Evolutionary conservation across 2,797 vertebrate species (phyloP), one percentile per base, ranked within the genome.

Genomic region (Decapterus maruadsi): DNA sequence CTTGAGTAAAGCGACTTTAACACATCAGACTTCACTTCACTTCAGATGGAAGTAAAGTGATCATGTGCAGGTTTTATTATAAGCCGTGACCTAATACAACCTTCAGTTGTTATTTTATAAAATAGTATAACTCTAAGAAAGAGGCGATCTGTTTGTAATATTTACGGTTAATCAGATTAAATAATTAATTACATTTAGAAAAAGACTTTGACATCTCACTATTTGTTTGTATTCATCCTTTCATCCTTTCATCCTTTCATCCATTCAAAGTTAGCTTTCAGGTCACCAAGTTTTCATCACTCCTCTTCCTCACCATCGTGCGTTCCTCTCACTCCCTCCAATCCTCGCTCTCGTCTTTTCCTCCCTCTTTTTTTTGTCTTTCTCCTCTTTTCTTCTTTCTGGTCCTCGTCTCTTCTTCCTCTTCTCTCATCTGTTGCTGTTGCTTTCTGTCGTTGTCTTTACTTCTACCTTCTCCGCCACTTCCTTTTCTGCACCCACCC

Each of bases 401-500:
- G 6, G 48, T 75, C n/a, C 2, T 66, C 48, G 51, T 62, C 58
- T 68, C 60, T 38, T 71, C 71, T 51, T 81, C 58, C 29, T 86
- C 75, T 65, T 60, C 63, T 80, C 72, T 86, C 88, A 82, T 83
- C 82, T 88, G 87, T 88, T 48, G 53, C 71, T 68, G 58, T 71
- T 89, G 75, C 81, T 85, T 80, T 88, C 73, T 84, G 81, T 83
- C 46, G 77, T 81, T 77, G 70, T 82, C 84, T 88, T 80, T 73
- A 87, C 84, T 84, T 91, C 85, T 89, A 90, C 84, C 89, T 89
- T 86, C 86, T 60, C 64, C 3, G 45, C 86, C 89, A 92, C 91
- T 92, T 93, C 90, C 90, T 90, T 83, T 85, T 83, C 82, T 90
- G 80, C 83, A 81, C 78, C 80, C 86, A 83, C 88, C 82, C 87